These are phyloP conservation scores for Orthosia cruda DNA, from an alignment of 2,888 invertebrate species.

Conservation along the genomic window DNA sequence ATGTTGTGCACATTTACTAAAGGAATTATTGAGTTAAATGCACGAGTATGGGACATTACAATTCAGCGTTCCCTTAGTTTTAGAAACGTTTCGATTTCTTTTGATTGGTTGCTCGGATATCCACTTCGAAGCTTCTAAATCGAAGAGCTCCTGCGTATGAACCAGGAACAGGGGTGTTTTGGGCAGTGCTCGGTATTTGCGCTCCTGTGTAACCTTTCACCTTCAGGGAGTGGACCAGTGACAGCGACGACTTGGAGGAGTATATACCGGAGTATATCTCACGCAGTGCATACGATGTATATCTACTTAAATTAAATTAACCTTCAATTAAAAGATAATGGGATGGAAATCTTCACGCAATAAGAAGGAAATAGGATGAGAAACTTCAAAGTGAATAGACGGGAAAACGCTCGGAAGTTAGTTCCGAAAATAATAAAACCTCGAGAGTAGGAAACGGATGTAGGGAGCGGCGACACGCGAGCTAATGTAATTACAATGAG, in stretches of 20 bases:
- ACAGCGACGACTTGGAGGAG: too few species aligned
- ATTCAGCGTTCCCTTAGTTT: background rate
- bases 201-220: too few species aligned
- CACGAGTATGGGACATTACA: too few species aligned
- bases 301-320: conserved; percentile 19
- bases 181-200: too few species aligned
- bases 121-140: conserved; percentile 14
- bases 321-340: conserved; percentile 60
- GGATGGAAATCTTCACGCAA: conserved; percentile 51
- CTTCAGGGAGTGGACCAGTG: too few species aligned
- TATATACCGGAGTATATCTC: too few species aligned
- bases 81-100: conserved; percentile 2
- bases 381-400: conserved; percentile 53
- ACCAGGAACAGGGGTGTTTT: too few species aligned
- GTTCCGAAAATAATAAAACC: conserved; percentile 53
- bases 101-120: background rate
- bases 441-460: conserved; percentile 52
- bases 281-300: too few species aligned
- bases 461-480: conserved; percentile 49
- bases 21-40: background rate
- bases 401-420: conserved; percentile 46
- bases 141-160: background rate
- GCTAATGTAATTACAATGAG: conserved; percentile 36
- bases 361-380: conserved; percentile 52
- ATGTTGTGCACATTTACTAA: conserved; percentile 8